These are phyloP conservation scores for Holothuria scabra DNA, from an alignment of 53 echinoderm and acorn worm species.

Conservation along the genomic window DNA sequence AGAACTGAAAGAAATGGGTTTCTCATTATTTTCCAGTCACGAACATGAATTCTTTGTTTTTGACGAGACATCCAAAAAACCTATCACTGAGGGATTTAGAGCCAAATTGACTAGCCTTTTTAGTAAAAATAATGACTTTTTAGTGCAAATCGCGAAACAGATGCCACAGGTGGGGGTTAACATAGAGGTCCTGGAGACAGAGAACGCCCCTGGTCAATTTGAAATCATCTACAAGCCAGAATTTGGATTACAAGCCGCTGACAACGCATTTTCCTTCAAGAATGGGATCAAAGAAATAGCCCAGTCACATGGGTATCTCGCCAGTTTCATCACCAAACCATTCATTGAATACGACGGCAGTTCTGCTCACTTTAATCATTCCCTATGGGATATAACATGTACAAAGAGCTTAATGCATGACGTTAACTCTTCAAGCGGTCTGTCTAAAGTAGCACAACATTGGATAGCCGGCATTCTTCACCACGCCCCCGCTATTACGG, in stretches of 20 bases:
- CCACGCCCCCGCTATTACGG: constrained; percentile 68
- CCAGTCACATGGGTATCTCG: constrained; percentile 49
- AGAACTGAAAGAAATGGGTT: constrained; percentile 65
- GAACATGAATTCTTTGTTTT: constrained; percentile 91
- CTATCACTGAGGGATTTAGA: constrained; percentile 60
- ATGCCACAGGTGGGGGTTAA: constrained; percentile 67
- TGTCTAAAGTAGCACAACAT: constrained; percentile 64
- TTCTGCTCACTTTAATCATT: constrained; percentile 67
- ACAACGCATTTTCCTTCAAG: constrained; percentile 73
- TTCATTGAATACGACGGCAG: constrained; percentile 50
- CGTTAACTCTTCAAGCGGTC: constrained; percentile 37
- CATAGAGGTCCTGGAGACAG: constrained; percentile 63
- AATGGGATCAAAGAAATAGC: constrained; percentile 77
- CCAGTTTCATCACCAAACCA: constrained; percentile 70
- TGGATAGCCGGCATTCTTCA: constrained; percentile 82
- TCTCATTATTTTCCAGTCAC: constrained; percentile 81
- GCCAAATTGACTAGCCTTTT: constrained; percentile 60
- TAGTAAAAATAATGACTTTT: constrained; percentile 35
- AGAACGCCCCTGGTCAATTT: constrained; percentile 69
- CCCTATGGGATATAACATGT: constrained; percentile 57
- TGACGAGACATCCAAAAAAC: constrained; percentile 67
- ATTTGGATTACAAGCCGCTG: constrained; percentile 70
- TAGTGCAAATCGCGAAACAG: constrained; percentile 57
- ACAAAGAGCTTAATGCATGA: constrained; percentile 55
- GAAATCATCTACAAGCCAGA: constrained; percentile 75